Evolutionary conservation across 2,797 vertebrate species (phyloP).

Genomic region (Brachyalestes nurse): DNA sequence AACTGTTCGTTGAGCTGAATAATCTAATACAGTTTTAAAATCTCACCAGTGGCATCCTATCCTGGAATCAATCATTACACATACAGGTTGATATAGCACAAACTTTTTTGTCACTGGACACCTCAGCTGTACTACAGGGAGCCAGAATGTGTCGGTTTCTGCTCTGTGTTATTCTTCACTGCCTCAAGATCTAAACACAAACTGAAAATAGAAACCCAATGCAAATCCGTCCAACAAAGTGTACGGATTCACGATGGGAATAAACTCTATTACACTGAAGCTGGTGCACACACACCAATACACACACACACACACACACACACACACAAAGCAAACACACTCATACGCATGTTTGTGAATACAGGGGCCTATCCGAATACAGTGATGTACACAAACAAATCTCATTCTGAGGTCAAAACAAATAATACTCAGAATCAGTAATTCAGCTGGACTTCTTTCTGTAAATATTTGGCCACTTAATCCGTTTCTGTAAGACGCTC

Average conservation of each 20-base stretch:
- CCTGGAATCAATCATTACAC: too few relatives aligned
- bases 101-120: background rate
- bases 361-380: background rate
- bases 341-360: background rate
- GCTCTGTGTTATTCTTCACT: background rate
- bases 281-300: background rate
- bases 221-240: background rate
- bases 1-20: too few relatives aligned
- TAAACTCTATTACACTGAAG: background rate
- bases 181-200: background rate
- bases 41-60: too few relatives aligned
- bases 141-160: background rate
- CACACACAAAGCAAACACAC: too few relatives aligned
- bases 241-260: background rate
- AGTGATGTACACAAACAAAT: background rate
- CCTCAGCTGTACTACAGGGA: background rate
- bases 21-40: too few relatives aligned
- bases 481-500: background rate
- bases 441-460: background rate
- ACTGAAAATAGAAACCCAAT: background rate
- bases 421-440: background rate
- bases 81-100: background rate
- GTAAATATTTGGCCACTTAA: constrained; percentile 6
- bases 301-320: background rate
- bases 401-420: constrained; percentile 14